Conservation (phyloP, 2,888 invertebrate species). For the Aporophyla lueneburgensis region DNA sequence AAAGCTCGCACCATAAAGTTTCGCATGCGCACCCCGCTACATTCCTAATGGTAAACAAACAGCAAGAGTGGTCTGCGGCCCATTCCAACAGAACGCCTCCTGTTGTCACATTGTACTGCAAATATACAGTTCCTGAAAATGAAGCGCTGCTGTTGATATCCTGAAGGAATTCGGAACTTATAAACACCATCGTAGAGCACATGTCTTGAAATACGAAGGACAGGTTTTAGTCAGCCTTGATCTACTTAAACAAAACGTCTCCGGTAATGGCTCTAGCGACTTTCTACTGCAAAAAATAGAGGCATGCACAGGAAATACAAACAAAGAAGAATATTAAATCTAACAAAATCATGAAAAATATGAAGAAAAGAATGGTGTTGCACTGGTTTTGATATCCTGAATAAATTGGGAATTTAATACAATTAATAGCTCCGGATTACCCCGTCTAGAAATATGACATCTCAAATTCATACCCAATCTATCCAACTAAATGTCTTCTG, state of each 20-base stretch:
- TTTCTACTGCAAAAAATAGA: neutral
- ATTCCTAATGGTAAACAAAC: slow-evolving; percentile 76
- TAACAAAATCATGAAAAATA: too few relatives aligned
- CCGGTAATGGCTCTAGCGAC: neutral
- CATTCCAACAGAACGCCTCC: slow-evolving; percentile 72
- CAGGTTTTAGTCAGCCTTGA: neutral
- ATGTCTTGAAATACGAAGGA: neutral
- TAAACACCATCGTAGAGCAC: neutral
- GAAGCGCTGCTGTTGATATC: slow-evolving; percentile 2
- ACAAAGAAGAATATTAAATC: too few relatives aligned
- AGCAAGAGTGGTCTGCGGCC: slow-evolving; percentile 65
- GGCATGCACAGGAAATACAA: too few relatives aligned
- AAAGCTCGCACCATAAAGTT: slow-evolving; percentile 57
- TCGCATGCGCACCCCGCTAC: slow-evolving; percentile 56
- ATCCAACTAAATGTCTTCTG: neutral
- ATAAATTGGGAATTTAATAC: neutral
- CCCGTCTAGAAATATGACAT: neutral
- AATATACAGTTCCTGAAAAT: slow-evolving; percentile 39
- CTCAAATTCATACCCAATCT: neutral
- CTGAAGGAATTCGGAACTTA: slow-evolving; percentile 5
- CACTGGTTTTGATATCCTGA: neutral
- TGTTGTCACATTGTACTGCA: slow-evolving; percentile 61
- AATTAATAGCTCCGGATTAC: neutral
- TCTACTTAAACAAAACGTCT: neutral
- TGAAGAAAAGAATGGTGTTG: too few relatives aligned